Base-by-base conservation (phyloP, 1,140 invertebrate genomes). In the Notospermus geniculatus region DNA sequence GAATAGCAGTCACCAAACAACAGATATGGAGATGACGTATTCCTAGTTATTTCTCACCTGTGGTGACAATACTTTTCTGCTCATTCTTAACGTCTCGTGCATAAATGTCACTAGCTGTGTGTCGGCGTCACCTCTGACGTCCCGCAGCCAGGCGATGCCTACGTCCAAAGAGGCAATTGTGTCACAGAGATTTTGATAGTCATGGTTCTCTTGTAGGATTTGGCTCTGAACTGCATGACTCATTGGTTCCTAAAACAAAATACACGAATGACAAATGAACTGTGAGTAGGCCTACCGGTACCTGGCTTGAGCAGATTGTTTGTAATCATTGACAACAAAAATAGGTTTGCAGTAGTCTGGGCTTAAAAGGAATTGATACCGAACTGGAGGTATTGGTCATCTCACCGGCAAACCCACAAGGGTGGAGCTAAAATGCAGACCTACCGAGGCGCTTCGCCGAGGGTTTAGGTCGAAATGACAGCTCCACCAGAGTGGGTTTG, bases 131-230 rank as follows among this genome's bases (percentile, higher is more conserved):
- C 63, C 64, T 15, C 67, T 67, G 5, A 70, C 60, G n/a, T 68
- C 64, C 54, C 68, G 70, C 1, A 76, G 67, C 57, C 75, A 77
- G 27, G 61, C 62, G 1, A 70, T 68, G 19, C 67, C 55, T 23
- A 71, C 70, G 58, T 77, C 71, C 11, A 76, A 58, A 52, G 68
- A 69, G 58, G 69, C 68, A 11, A 75, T 59, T 27, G 63, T 63
- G 11, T 69, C 52, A 54, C 64, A 70, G 32, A 76, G 52, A 25
- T 75, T 70, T 30, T 67, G 65, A 11, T 69, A 43, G 30, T 50
- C 29, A 25, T 56, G 39, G 11, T 71, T 50, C 39, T 75, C 72
- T 46, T 62, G 60, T 13, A 57, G 27, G 27, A 74, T 74, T 55
- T 73, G 64, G 5, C 59, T 36, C 15, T 65, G 54, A 1, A 71